Evolutionary conservation across 1,140 invertebrate species (phyloP).

Genomic region (Solenopsis fugax): DNA sequence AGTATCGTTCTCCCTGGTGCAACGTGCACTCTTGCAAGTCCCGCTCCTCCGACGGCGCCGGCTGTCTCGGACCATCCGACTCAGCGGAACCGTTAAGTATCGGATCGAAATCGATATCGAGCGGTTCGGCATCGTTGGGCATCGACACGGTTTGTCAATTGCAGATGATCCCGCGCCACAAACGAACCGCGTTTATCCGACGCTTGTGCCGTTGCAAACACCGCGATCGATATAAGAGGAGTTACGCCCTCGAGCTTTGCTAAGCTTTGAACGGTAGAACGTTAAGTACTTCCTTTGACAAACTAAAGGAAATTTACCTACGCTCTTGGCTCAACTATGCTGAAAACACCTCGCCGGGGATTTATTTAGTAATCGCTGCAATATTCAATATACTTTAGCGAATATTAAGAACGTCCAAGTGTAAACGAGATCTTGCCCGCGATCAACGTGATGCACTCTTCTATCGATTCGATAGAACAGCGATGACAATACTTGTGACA

Average conservation of each 20-base stretch:
- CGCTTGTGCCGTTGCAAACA: constrained; percentile 56
- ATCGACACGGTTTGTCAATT: constrained; percentile 62
- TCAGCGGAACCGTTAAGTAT: constrained; percentile 16
- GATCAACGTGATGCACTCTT: neutral
- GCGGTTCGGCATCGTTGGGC: constrained; percentile 25
- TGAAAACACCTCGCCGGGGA: constrained; percentile 37
- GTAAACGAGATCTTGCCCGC: neutral
- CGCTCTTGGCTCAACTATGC: constrained; percentile 28
- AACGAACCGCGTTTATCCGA: constrained; percentile 59
- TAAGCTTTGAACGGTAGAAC: constrained; percentile 56
- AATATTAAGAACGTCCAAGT: neutral
- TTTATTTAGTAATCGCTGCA: constrained; percentile 39
- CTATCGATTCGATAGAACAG: neutral
- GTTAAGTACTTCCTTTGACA: constrained; percentile 57
- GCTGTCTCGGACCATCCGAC: neutral
- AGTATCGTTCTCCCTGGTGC: neutral
- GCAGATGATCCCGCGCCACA: constrained; percentile 55
- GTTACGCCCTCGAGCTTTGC: constrained; percentile 49
- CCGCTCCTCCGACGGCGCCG: neutral
- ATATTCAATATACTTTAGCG: constrained; percentile 31
- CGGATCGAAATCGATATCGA: constrained; percentile 46
- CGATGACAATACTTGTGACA: neutral
- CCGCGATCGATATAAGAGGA: constrained; percentile 60
- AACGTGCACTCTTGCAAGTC: constrained; percentile 12
- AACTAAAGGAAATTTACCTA: constrained; percentile 55